Conservation (phyloP, 2,797 vertebrate species). For the Helostoma temminkii region DNA sequence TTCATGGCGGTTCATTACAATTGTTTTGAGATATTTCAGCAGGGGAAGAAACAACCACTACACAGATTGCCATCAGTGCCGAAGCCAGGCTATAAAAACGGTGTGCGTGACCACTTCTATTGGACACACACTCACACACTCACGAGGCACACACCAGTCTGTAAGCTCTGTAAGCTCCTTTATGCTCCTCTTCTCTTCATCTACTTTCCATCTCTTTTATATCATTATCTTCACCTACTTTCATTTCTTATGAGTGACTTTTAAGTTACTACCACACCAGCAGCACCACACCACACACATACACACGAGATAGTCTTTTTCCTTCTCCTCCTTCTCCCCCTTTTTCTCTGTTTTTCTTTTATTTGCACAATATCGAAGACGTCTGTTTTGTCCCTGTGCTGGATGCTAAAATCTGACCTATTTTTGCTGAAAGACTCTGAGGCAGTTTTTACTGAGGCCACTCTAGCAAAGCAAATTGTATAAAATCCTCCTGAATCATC, state of each 20-base stretch:
- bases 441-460: slow-evolving; percentile 35
- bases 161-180: slow-evolving; percentile 55
- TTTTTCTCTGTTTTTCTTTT: slow-evolving; percentile 45
- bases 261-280: slow-evolving; percentile 16
- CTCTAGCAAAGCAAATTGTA: slow-evolving; percentile 55
- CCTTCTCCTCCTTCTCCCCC: slow-evolving; percentile 26
- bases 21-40: too few species aligned
- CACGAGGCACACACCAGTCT: slow-evolving; percentile 23
- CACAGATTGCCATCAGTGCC: background rate
- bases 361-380: slow-evolving; percentile 55
- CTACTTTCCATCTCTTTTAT: slow-evolving; percentile 44
- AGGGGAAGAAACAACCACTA: background rate
- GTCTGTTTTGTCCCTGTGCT: slow-evolving; percentile 58
- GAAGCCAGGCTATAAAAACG: background rate
- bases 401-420: slow-evolving; percentile 70
- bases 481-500: slow-evolving; percentile 55
- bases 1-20: too few species aligned
- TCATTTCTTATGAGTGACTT: slow-evolving; percentile 42
- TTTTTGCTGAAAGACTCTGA: slow-evolving; percentile 60
- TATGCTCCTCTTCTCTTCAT: slow-evolving; percentile 43
- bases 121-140: slow-evolving; percentile 13
- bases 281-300: background rate
- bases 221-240: slow-evolving; percentile 53
- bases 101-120: slow-evolving; percentile 18
- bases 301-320: slow-evolving; percentile 6